These are phyloP conservation scores for Tragelaphus imberbis DNA, from an alignment of 2,113 vertebrate genomes.

Conservation along the genomic window DNA sequence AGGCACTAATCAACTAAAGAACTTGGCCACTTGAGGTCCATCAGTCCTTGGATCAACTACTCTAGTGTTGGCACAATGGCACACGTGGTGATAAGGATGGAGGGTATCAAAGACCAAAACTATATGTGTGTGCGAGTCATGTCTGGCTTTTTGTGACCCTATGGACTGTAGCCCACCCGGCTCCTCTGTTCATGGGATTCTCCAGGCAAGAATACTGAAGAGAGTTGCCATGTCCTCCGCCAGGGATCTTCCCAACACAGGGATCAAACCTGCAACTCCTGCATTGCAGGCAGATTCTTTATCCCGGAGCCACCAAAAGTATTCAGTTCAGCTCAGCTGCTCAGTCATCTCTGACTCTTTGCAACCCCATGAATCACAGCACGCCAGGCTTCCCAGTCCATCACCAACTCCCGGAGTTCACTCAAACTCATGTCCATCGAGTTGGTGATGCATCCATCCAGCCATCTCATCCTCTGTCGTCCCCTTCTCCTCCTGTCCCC, in stretches of 20 bases:
- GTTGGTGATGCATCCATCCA: no score
- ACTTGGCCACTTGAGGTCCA: background rate
- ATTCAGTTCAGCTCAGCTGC: no score
- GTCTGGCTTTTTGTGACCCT: background rate
- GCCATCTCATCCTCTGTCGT: no score
- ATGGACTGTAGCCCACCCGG: background rate
- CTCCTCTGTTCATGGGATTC: background rate
- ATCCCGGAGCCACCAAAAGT: background rate
- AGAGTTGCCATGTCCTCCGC: background rate
- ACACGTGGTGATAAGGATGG: background rate
- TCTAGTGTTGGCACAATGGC: background rate
- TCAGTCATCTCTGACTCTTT: no score
- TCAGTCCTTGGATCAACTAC: background rate
- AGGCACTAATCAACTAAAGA: background rate
- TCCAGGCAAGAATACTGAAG: background rate
- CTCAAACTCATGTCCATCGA: no score
- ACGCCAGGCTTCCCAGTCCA: no score
- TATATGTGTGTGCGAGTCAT: background rate
- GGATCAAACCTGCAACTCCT: background rate
- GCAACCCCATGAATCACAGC: no score
- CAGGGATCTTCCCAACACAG: background rate
- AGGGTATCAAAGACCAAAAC: background rate
- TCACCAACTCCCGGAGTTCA: no score
- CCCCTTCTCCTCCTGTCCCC: no score
- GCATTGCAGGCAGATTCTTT: background rate